phyloP scores from a whole-genome alignment of 1,140 invertebrate genomes.

The Apis laboriosa region DNA sequence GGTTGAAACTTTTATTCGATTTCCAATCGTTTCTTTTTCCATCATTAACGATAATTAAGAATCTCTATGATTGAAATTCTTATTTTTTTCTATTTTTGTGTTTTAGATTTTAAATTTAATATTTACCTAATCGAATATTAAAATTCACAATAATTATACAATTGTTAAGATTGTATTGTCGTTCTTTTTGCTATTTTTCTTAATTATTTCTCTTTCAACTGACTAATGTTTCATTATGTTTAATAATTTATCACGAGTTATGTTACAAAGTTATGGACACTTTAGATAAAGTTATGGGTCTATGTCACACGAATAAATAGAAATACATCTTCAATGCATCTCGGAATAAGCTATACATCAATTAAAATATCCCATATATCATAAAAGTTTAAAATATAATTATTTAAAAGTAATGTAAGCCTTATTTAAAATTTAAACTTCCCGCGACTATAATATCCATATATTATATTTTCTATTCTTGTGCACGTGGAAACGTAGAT shows the following conservation, averaged over 20 bases:
- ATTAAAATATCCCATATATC: not conserved
- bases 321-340: not conserved
- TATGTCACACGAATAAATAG: not conserved
- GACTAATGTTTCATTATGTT: too few species aligned
- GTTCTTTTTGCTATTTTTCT: too few species aligned
- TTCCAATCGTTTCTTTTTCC: not conserved
- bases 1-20: not conserved
- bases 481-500: constrained; percentile 24
- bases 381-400: too few species aligned
- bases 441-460: constrained; percentile 18
- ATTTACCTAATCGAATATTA: not conserved
- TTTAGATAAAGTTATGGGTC: too few species aligned
- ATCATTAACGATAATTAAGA: not conserved
- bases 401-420: not conserved
- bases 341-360: too few species aligned
- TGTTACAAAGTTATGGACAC: too few species aligned
- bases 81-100: too few species aligned
- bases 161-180: not conserved
- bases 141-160: not conserved
- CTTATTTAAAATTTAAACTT: not conserved
- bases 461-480: constrained; percentile 36
- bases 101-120: not conserved
- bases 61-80: not conserved
- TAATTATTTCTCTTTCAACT: too few species aligned
- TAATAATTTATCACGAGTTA: too few species aligned